Base-by-base conservation (phyloP, 1,140 invertebrate genomes). In the Caerostris extrusa region DNA sequence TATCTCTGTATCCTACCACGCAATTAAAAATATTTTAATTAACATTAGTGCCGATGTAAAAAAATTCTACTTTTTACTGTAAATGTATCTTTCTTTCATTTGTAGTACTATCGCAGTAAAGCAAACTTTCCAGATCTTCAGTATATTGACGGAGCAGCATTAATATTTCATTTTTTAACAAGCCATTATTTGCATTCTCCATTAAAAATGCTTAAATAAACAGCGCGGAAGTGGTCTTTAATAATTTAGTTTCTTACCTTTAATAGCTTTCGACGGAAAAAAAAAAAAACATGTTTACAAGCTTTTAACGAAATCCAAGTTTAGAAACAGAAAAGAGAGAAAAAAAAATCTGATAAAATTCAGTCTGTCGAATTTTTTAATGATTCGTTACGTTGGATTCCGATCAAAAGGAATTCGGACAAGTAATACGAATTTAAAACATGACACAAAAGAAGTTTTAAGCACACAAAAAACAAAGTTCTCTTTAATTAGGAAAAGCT, bases 341-440 rank as follows among this genome's bases (percentile, higher is more conserved):
- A 34, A 34, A 34, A 34, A 34, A 17, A 64, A 64, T 4, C 5
- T 61, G 14, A 61, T 61, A 61, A 4, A 17, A 14, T 64, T n/a
- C 61, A 3, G 6, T 5, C 3, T 64, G 6, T 12, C 2, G 6
- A 55, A 50, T 82, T 82, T 82, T 55, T 55, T 81, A 12, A 82
- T 82, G 5, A 56, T 8, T 82, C 17, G 3, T 82, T 53, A 5
- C 77, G 8, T 17, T 17, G 17, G 34, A 82, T 14, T 12, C 50
- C 53, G 77, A 82, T 82, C 12, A 7, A 64, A 10, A 85, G 19
- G 57, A 56, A 60, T 85, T 82, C 55, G 61, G 55, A 81, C 71
- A 77, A 77, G 71, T 91, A 91, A 91, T 91, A 77, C 19, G 90
- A 91, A 82, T 77, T 91, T 91, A 91, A 91, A 91, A 82, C 90